Evolutionary conservation across 2,888 invertebrate species (phyloP), one percentile per base, ranked within the genome.

Genomic region (Acleris sparsana): DNA sequence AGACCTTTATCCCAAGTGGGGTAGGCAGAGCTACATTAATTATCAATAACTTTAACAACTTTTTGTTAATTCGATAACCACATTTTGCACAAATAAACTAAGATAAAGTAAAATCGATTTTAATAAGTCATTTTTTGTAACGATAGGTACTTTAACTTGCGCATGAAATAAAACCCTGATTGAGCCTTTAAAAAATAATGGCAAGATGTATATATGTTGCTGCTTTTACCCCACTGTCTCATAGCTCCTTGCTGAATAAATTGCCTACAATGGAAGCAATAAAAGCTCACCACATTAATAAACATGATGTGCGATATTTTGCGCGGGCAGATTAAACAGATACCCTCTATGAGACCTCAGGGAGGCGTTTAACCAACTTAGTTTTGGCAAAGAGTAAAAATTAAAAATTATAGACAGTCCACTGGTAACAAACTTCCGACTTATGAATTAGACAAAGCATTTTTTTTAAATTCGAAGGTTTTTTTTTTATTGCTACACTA

Each of bases 261-360:
- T 86, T 86, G 82, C 75, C 74, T 73, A 79, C 76, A 80, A 79
- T 75, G 75, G 72, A 72, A 79, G 80, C 81, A 84, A 84, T 85
- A 87, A 85, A 85, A 83, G 75, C 74, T 80, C 77, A 74, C 75
- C 77, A 77, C 87, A 88, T 89, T 86, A 88, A 89, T 88, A 86
- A 77, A 87, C 86, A 88, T 85, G 83, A 83, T 82, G 80, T 75
- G 86, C 81, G 77, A 84, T 88, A 88, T 89, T 87, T 89, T 83
- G 84, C 82, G 75, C 79, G 75, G 75, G 80, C 72, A 84, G 84
- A 90, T 90, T 89, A 89, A 87, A 87, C 82, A 82, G 77, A 75
- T 82, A 80, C 80, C 70, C 75, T 80, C 80, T 83, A 89, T 82
- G 84, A 84, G 85, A 76, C 90, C 89, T 84, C 72, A 61, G 90